Base-by-base conservation (phyloP, 2,113 vertebrate genomes). In the Pachypanchax playfairii region DNA sequence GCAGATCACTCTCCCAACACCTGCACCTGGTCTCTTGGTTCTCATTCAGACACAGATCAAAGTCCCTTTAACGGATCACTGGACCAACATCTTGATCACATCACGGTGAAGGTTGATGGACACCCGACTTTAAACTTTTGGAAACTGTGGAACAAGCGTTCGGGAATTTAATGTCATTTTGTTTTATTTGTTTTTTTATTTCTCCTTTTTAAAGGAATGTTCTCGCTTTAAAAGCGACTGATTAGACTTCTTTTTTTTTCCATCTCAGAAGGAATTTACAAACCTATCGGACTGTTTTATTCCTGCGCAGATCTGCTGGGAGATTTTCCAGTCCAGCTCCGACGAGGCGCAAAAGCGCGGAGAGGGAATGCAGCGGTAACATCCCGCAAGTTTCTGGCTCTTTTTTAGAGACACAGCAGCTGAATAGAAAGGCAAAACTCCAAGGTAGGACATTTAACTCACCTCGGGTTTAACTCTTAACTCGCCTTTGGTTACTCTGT, bases 11-110 rank as follows among this genome's bases (percentile, higher is more conserved):
- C 72, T 70, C 69, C 59, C 81, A 77, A 88, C 89, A 90, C 89
- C 89, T 90, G 89, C 86, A 88, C 84, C 85, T 82, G 82, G 73
- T 70, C 84, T 60, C 79, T 80, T 58, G 70, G 66, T 69, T 79
- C 75, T 22, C 64, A 48, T 29, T 56, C 51, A 35, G 36, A 31
- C 48, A 48, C 47, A 54, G 21, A 53, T 24, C 15, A 6, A 55
- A 74, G 52, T 70, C 63, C 26, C 57, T 48, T 47, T 51, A n/a
- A 42, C 60, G 38, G 60, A 76, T 52, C 70, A 18, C 12, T 5
- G 58, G 43, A 71, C n/a, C 56, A 41, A 25, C 50, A 25, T 44
- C 68, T 44, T 5, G 48, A 6, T 36, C 70, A 10, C 75, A 64
- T 63, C 68, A 5, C 50, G 57, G 29, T 12, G 72, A 82, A 31